Percentiles rank a stretch among this genome's conserved stretches.
These are phyloP conservation scores for Rhinoptilus africanus DNA, from an alignment of 2,113 vertebrate species.

Conservation along the genomic window DNA sequence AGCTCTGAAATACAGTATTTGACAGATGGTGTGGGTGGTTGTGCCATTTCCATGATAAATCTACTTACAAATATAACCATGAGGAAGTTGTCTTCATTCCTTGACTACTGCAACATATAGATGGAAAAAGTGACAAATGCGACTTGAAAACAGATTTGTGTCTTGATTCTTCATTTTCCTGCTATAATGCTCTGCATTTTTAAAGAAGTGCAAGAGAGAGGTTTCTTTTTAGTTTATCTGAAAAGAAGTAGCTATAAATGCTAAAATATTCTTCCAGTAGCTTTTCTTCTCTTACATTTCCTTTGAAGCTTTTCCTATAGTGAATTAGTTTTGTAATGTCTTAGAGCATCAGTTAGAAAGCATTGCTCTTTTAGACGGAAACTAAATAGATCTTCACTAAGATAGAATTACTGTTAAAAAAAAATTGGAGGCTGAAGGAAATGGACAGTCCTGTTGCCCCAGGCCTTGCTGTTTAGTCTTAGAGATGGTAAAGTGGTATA, in stretches of 20 bases:
- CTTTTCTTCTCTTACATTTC: background rate
- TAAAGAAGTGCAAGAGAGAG: background rate
- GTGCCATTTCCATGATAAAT: conserved; percentile 53
- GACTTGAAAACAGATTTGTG: background rate
- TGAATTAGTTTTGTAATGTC: background rate
- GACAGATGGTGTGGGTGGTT: conserved; percentile 42
- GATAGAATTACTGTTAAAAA: background rate
- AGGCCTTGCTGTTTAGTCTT: background rate
- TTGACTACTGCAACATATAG: background rate
- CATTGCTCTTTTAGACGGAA: background rate
- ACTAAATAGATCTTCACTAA: background rate
- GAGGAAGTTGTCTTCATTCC: conserved; percentile 22
- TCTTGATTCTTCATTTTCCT: conserved; percentile 23
- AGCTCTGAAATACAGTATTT: conserved; percentile 41
- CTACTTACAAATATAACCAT: conserved; percentile 31
- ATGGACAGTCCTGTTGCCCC: background rate
- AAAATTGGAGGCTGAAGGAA: background rate
- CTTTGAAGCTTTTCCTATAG: background rate
- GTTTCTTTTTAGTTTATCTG: background rate
- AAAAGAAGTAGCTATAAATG: background rate
- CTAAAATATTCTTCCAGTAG: conserved; percentile 1
- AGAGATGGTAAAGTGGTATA: background rate
- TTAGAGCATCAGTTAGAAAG: background rate
- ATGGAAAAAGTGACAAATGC: background rate
- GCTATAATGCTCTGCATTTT: conserved; percentile 7